Base-by-base conservation (phyloP, 2,113 vertebrate species). In the Calidris pugnax region DNA sequence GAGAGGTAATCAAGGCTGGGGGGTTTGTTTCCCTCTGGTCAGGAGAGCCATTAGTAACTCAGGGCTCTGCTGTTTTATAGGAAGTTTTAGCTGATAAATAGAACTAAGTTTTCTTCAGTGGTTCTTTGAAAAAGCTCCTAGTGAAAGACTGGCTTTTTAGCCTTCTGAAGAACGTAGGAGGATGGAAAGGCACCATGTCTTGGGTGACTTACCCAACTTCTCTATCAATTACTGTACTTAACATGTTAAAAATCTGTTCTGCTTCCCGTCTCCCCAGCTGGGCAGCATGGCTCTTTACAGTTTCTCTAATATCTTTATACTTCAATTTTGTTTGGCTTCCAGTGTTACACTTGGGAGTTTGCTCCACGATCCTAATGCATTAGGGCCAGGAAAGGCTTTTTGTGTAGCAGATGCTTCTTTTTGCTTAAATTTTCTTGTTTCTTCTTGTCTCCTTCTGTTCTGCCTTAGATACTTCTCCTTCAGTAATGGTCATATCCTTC, bases 1-100 rank as follows among this genome's bases (percentile, higher is more conserved):
- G 88, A 97, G 96, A 96, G 86, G 85, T 97, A 97, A 97, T 98
- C 95, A 98, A 89, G 96, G 87, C 81, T 96, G n/a, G 51, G 43
- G 23, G 6, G 0, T 66, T 94, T 92, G 80, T 89, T 95, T 95
- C 90, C 64, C 82, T 95, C 79, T 86, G 87, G 69, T 95, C 93
- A 83, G 86, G 66, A 95, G 84, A 96, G 74, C 84, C 95, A 93
- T 98, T 98, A 98, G 94, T 97, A 97, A 94, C 57, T 72, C 75
- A 74, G 75, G 74, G 55, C 77, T 85, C 74, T 97, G 82, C 60
- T 82, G 10, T 60, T 97, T 95, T 83, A 12, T 59, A 69, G 66
- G 48, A 96, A 87, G 43, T 53, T 93, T 97, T 90, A 67, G 55
- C 81, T 96, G 77, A 95, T 96, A 94, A 89, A 92, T 83, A 95